Base-by-base conservation (phyloP, 37 sponge, comb jelly and placozoan genomes). In the Ephydatia muelleri region DNA sequence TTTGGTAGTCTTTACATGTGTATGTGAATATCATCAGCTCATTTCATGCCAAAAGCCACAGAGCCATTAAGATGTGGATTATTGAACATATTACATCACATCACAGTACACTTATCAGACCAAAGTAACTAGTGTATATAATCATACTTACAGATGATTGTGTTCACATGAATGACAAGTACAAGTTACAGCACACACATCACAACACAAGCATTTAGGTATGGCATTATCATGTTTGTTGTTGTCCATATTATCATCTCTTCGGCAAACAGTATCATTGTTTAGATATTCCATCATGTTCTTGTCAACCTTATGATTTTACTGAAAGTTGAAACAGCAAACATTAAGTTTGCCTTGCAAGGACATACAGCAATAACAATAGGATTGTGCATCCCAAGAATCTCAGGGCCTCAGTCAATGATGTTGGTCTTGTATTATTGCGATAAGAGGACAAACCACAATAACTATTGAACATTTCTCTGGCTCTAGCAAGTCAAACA, bases 141-240 rank as follows among this genome's bases (percentile, higher is more conserved):
- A 80, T 34, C 68, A 67, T 38, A 80, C 68, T 80, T 68, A 80
- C 37, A 43, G 47, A 43, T 26, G 39, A 43, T 38, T 49, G 37
- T 38, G 39, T 39, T 40, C 27, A 36, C 47, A 78, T 30, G 48
- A 36, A 78, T 27, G 21, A 78, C 79, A 78, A 36, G 23, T 23
- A 47, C 79, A 78, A 40, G 26, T 25, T 39, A 43, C 27, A 33
- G 39, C n/a, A n/a, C 77, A 76, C 19, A 76, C 26, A 49, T 79
- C 77, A 78, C 79, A 78, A 78, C 79, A 78, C 37, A 78, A 48
- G 38, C 79, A 78, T 30, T 78, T 78, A 40, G 27, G 21, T 49
- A 49, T 39, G n/a, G 49, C 23, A 30, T 78, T 47, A 40, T 27
- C 28, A 78, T 35, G 79, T 30, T 35, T 47, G 49, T 78, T 38